Conservation (phyloP, 1,140 invertebrate genomes). For the Procambarus clarkii region DNA sequence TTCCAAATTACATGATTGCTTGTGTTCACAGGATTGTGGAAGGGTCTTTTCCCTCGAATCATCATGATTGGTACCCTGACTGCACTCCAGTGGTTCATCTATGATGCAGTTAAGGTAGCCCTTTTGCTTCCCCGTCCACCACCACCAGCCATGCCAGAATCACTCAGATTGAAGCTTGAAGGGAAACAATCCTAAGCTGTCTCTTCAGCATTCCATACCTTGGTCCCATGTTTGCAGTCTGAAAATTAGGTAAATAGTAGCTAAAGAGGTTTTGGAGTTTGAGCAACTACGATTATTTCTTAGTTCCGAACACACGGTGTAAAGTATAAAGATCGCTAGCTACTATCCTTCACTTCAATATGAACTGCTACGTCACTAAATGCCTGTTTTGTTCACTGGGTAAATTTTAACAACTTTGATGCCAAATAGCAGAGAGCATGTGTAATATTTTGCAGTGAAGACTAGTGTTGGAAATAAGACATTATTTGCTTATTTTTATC, state of each 20-base stretch:
- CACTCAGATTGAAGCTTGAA: slow-evolving; percentile 89
- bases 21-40: slow-evolving; percentile 87
- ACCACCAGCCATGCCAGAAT: slow-evolving; percentile 98
- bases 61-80: slow-evolving; percentile 99
- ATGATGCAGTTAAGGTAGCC: slow-evolving; percentile 96
- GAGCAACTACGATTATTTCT: neutral
- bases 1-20: neutral
- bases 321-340: neutral
- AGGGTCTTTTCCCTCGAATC: slow-evolving; percentile 96
- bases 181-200: slow-evolving; percentile 76
- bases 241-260: neutral
- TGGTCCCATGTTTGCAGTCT: neutral
- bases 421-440: neutral
- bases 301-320: neutral
- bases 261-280: neutral
- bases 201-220: slow-evolving; percentile 16
- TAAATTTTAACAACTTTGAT: neutral
- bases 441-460: neutral
- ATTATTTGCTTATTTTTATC: slow-evolving; percentile 25
- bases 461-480: neutral
- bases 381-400: neutral
- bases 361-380: neutral
- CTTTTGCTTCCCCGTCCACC: slow-evolving; percentile 96
- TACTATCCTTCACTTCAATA: neutral
- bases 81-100: slow-evolving; percentile 99